A percentile compares a stretch with the other conserved stretches of the same genome.
Evolutionary conservation across 2,888 invertebrate genomes (phyloP).

Genomic region (Acleris sparsana): DNA sequence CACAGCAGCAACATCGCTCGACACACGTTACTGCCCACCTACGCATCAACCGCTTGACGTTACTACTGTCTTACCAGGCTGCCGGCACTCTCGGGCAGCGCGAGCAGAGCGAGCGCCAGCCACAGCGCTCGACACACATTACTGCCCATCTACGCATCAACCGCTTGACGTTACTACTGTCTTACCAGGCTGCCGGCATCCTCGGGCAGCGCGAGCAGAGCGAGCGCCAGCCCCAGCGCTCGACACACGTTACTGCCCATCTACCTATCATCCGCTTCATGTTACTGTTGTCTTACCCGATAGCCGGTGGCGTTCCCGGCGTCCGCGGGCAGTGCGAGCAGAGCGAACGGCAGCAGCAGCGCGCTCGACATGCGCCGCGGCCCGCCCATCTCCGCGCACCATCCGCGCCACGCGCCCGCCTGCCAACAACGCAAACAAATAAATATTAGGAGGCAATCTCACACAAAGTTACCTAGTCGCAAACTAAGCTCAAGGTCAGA

Average conservation of each 20-base stretch:
- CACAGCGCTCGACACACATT: slow-evolving; percentile 52
- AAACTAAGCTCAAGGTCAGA: background rate
- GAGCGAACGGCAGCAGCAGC: slow-evolving; percentile 78
- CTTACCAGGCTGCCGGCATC: slow-evolving; percentile 70
- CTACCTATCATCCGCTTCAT: too few relatives aligned
- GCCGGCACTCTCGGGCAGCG: slow-evolving; percentile 63
- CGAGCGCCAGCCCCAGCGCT: slow-evolving; percentile 74
- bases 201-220: slow-evolving; percentile 70
- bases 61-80: slow-evolving; percentile 59
- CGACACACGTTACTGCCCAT: slow-evolving; percentile 26
- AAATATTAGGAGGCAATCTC: slow-evolving; percentile 9
- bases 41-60: too few relatives aligned
- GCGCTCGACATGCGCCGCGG: slow-evolving; percentile 81
- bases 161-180: too few relatives aligned
- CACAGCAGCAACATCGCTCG: too few relatives aligned
- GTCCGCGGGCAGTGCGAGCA: slow-evolving; percentile 68
- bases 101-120: slow-evolving; percentile 75
- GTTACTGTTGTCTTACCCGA: slow-evolving; percentile 53
- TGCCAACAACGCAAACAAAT: slow-evolving; percentile 42
- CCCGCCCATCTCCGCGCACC: slow-evolving; percentile 77
- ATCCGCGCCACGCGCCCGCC: slow-evolving; percentile 69
- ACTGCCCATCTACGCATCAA: too few relatives aligned
- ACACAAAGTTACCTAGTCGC: background rate
- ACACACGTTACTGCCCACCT: too few relatives aligned
- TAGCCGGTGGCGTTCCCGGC: slow-evolving; percentile 70